These are phyloP conservation scores for Clarias magur DNA, from an alignment of 2,113 vertebrate species.

Conservation along the genomic window DNA sequence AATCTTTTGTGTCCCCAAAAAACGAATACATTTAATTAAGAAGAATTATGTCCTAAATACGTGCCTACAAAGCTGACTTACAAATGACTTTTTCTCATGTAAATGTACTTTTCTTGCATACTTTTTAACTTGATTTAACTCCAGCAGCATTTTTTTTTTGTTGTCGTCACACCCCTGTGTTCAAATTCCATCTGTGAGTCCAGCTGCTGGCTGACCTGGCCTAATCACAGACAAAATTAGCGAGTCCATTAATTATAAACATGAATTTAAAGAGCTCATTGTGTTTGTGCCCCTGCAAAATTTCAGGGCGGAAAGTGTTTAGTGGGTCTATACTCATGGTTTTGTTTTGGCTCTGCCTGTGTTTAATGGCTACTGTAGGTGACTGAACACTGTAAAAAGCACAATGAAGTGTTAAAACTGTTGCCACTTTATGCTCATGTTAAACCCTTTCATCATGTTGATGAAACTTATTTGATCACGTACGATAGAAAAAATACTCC, in stretches of 20 bases:
- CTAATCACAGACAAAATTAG: conserved; percentile 16
- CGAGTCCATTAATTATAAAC: conserved; percentile 9
- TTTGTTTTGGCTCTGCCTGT: background rate
- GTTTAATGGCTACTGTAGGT: background rate
- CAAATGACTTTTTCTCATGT: background rate
- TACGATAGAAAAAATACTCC: too few relatives aligned
- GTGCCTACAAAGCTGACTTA: background rate
- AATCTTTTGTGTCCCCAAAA: background rate
- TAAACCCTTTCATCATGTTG: background rate
- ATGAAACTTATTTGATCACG: background rate
- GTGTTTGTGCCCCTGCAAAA: background rate
- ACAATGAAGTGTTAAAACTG: background rate
- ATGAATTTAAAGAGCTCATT: background rate
- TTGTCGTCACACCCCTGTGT: background rate
- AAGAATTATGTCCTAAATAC: background rate
- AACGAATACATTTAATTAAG: background rate
- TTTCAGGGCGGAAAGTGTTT: background rate
- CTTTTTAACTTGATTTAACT: background rate
- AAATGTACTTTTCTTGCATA: background rate
- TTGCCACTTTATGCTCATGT: background rate
- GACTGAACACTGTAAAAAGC: background rate
- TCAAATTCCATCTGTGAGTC: background rate
- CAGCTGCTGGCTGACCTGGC: background rate
- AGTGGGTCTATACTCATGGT: background rate
- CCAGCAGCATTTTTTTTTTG: background rate